Evolutionary conservation across 2,888 invertebrate genomes (phyloP).

Genomic region (Brachylomia viminalis): DNA sequence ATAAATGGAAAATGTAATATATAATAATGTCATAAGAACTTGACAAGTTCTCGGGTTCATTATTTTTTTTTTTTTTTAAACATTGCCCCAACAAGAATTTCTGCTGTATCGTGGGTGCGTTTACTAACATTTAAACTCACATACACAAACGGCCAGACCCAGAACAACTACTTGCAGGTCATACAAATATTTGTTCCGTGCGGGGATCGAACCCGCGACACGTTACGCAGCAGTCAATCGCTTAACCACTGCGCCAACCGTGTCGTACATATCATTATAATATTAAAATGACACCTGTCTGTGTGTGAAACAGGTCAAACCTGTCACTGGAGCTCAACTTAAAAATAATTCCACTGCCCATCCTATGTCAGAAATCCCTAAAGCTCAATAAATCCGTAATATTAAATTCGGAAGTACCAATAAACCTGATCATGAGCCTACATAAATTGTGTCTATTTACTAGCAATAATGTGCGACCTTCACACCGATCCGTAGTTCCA

Average conservation of each 20-base stretch:
- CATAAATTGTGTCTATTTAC: constrained; percentile 55
- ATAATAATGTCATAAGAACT: background rate
- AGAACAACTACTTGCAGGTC: too few species aligned
- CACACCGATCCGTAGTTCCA: constrained; percentile 1
- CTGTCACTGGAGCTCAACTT: background rate
- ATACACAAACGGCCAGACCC: too few species aligned
- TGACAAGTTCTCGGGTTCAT: background rate
- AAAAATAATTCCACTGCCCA: constrained; percentile 3
- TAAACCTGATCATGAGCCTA: constrained; percentile 36
- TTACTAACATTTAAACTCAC: too few species aligned
- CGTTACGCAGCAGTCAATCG: too few species aligned
- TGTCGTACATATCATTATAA: too few species aligned
- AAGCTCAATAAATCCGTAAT: constrained; percentile 24
- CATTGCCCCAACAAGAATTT: too few species aligned
- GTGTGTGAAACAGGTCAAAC: background rate
- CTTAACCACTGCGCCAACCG: too few species aligned
- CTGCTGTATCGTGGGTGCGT: too few species aligned
- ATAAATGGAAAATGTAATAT: background rate
- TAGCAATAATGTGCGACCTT: constrained; percentile 35
- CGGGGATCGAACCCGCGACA: too few species aligned
- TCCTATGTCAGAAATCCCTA: constrained; percentile 25
- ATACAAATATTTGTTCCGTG: too few species aligned
- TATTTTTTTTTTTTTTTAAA: too few species aligned
- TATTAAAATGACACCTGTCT: background rate
- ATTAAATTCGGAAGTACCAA: constrained; percentile 44